phyloP scores from a whole-genome alignment of 1,140 invertebrate genomes.

The Bombus polaris region DNA sequence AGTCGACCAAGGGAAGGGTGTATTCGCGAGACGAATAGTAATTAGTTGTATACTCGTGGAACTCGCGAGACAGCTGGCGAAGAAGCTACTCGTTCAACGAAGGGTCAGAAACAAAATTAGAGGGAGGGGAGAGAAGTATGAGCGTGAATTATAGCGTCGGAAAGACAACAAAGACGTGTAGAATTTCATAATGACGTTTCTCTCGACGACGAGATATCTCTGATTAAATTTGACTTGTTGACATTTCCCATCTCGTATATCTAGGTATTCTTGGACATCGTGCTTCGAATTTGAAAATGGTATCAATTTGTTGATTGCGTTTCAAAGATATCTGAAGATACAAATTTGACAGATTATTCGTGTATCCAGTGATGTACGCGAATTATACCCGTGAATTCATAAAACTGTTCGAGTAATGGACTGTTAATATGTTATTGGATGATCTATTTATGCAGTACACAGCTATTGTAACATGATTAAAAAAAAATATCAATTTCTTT shows the following conservation, averaged over 20 bases:
- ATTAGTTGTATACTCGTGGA: conserved; percentile 43
- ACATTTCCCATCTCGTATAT: conserved; percentile 2
- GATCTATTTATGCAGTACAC: no score
- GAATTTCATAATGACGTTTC: conserved; percentile 9
- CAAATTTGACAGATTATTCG: neutral
- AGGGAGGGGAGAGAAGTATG: neutral
- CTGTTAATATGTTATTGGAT: no score
- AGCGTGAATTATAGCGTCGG: neutral
- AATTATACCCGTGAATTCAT: neutral
- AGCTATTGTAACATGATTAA: no score
- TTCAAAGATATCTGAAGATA: neutral
- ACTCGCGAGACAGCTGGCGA: conserved; percentile 14
- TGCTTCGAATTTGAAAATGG: neutral
- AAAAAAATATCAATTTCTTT: no score
- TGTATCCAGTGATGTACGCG: neutral
- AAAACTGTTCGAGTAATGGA: neutral
- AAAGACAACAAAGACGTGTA: conserved; percentile 29
- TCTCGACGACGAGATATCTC: conserved; percentile 36
- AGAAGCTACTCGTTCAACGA: conserved; percentile 26
- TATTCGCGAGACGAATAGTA: conserved; percentile 52
- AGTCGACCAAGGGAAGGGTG: conserved; percentile 1
- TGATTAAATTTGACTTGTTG: conserved; percentile 62
- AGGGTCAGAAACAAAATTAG: conserved; percentile 44
- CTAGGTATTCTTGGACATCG: neutral
- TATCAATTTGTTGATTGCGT: neutral